Evolutionary conservation across 1,140 invertebrate genomes (phyloP).

Genomic region (Mylabris phalerata): DNA sequence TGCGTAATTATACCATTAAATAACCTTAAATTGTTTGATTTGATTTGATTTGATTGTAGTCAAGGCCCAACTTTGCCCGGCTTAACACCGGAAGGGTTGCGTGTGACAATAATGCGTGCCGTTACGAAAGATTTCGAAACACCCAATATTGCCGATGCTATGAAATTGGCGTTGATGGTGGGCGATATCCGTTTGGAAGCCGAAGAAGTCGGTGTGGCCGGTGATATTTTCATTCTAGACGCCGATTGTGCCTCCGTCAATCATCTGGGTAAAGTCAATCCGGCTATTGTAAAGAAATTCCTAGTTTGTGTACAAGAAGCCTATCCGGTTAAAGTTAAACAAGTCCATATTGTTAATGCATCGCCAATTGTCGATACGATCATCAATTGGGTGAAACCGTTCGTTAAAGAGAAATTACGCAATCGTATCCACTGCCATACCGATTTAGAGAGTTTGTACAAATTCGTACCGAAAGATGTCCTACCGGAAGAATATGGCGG

Average conservation of each 20-base stretch:
- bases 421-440: conserved; percentile 74
- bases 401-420: conserved; percentile 78
- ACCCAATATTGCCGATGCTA: conserved; percentile 56
- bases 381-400: conserved; percentile 74
- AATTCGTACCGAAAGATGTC: conserved; percentile 68
- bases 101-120: conserved; percentile 66
- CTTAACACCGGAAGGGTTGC: conserved; percentile 65
- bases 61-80: conserved; percentile 61
- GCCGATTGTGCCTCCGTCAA: conserved; percentile 63
- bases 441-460: conserved; percentile 64
- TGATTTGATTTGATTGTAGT: no score
- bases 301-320: conserved; percentile 78
- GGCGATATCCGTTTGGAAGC: conserved; percentile 71
- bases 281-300: conserved; percentile 70
- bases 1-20: conserved; percentile 45
- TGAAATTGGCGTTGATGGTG: conserved; percentile 75
- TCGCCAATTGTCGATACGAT: conserved; percentile 74
- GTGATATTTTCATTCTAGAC: conserved; percentile 74
- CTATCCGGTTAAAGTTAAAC: conserved; percentile 77
- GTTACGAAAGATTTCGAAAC: conserved; percentile 52
- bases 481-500: conserved; percentile 75
- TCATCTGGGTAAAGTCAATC: conserved; percentile 71
- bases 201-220: conserved; percentile 68
- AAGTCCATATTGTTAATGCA: conserved; percentile 78
- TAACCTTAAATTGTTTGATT: no score